A percentile compares a stretch with the other conserved stretches of the same genome.
These are phyloP conservation scores for Bufotes viridis DNA, from an alignment of 2,797 vertebrate species.

Conservation along the genomic window DNA sequence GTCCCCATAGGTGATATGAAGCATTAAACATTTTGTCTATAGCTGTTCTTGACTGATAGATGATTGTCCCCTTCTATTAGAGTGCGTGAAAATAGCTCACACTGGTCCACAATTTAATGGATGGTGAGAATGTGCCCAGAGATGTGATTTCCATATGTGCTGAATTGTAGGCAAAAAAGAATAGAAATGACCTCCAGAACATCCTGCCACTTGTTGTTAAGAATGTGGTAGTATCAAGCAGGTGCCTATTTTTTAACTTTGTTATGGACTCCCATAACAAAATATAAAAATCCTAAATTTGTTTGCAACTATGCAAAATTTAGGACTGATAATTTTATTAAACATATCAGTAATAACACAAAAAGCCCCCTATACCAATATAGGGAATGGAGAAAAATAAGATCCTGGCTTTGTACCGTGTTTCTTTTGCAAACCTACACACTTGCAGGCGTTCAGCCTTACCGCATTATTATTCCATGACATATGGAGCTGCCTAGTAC, in stretches of 20 bases:
- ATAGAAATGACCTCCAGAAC: background rate
- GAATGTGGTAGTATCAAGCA: background rate
- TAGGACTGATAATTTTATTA: background rate
- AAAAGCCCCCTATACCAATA: background rate
- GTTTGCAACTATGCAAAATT: background rate
- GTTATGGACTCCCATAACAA: background rate
- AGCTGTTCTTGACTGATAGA: no score
- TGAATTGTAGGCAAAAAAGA: background rate
- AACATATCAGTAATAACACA: background rate
- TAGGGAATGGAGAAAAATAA: background rate
- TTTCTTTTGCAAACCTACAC: constrained; percentile 41
- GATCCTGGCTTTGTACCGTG: constrained; percentile 30
- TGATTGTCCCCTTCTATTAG: no score
- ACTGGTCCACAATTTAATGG: no score
- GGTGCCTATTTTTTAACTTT: background rate
- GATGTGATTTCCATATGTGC: no score
- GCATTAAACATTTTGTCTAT: no score
- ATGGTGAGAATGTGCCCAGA: no score
- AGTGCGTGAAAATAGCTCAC: no score
- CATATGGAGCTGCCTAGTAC: constrained; percentile 58
- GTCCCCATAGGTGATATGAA: no score
- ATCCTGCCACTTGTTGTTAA: no score
- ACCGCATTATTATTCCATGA: constrained; percentile 58
- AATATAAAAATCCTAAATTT: background rate
- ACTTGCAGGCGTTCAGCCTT: constrained; percentile 39